Conservation (phyloP, 1,140 invertebrate species). For the Drosophila sucinea region DNA sequence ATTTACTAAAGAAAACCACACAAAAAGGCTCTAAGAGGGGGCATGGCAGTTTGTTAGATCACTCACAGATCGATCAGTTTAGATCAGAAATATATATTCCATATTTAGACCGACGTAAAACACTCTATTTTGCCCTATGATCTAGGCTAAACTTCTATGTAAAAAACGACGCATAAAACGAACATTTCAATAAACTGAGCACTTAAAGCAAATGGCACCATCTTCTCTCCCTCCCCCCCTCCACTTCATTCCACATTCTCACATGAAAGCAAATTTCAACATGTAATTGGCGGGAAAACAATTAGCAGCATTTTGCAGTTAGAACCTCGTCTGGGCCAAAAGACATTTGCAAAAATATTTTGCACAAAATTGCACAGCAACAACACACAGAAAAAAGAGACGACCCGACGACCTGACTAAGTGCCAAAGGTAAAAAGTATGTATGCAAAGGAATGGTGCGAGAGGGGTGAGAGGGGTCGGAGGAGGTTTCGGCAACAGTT, state of each 20-base stretch:
- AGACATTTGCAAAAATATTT: constrained; percentile 44
- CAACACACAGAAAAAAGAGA: constrained; percentile 34
- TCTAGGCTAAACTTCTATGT: neutral
- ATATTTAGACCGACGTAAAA: too few relatives aligned
- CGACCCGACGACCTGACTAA: constrained; percentile 53
- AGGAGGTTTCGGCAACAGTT: constrained; percentile 44
- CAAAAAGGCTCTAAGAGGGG: too few relatives aligned
- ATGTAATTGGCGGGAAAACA: constrained; percentile 76
- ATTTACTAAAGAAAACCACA: too few relatives aligned
- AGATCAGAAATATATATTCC: too few relatives aligned
- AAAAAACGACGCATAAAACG: neutral
- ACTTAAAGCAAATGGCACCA: constrained; percentile 50
- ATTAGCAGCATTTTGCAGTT: constrained; percentile 69
- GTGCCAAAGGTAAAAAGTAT: constrained; percentile 43
- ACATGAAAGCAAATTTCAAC: constrained; percentile 51
- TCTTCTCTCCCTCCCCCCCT: neutral
- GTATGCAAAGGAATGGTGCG: constrained; percentile 14
- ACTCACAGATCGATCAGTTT: too few relatives aligned
- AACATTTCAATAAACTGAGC: constrained; percentile 67
- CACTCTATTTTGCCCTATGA: too few relatives aligned
- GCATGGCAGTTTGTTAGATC: too few relatives aligned
- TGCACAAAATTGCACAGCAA: constrained; percentile 47
- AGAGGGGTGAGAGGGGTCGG: neutral
- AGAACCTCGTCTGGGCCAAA: constrained; percentile 12
- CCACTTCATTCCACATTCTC: neutral